Base-by-base conservation (phyloP, 2,797 vertebrate genomes). In the Lycodopsis pacificus region DNA sequence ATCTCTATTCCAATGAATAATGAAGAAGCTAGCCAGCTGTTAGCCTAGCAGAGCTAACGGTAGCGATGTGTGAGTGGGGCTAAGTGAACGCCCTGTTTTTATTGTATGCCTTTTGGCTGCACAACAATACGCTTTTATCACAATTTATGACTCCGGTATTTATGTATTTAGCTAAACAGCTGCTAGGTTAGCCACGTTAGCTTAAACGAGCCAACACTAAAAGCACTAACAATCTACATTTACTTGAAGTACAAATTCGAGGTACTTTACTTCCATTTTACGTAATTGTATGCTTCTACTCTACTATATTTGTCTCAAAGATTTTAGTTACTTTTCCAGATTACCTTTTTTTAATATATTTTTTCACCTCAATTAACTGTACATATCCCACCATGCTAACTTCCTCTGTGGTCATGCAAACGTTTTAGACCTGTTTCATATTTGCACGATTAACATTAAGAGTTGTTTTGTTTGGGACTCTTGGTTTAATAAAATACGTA, bases 41-140 rank as follows among this genome's bases (percentile, higher is more conserved):
- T 88, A 85, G 83, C 86, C 1, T 78, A 58, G 51, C 67, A 14
- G 3, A 68, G 83, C 84, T 79, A 86, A 76, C 48, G 36, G 0
- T 44, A 56, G 32, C 74, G 13, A 42, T 51, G 44, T 63, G 44
- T n/a, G 7, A 34, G 32, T 46, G 14, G 5, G 10, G 13, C 11
- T 9, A 4, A 62, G 79, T 77, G 0, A 73, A 91, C 89, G 86
- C 89, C 89, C 86, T 92, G 32, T 59, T 70, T 36, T 34, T 20
- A 13, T 9, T 57, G 53, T 19, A 12, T 42, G 1, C 36, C 40
- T 14, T 6, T 22, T 40, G 19, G 1, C 34, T 25, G 12, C 2
- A 14, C 10, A 48, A 1, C 2, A 54, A 20, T 8, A 14, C 1
- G 2, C 10, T 7, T 53, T n/a, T 13, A 42, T 15, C 10, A 53